Evolutionary conservation across 1,140 invertebrate species (phyloP).

Genomic region (Trachelipus rathkii): DNA sequence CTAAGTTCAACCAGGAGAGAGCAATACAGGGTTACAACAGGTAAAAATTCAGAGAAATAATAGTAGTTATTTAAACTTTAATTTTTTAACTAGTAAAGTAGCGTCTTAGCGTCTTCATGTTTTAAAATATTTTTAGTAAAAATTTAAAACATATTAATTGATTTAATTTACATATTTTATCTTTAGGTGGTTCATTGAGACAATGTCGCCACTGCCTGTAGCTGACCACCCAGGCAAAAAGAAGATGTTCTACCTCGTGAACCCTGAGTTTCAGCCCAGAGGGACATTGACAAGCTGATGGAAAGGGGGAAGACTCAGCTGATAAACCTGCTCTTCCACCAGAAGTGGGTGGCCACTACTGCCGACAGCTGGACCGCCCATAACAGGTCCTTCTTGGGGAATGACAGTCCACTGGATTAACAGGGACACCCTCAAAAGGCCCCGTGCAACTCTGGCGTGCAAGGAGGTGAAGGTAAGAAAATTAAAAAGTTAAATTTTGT

Average conservation of each 20-base stretch:
- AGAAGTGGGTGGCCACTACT: conserved; percentile 11
- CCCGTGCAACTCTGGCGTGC: not conserved
- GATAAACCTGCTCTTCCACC: conserved; percentile 7
- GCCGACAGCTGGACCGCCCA: not conserved
- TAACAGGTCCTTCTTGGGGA: not conserved
- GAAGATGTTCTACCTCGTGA: not conserved
- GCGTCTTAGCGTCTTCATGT: no score
- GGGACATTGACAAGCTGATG: conserved; percentile 1
- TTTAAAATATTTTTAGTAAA: no score
- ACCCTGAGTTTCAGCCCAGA: not conserved
- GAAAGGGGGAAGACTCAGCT: conserved; percentile 1
- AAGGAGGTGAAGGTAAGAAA: not conserved
- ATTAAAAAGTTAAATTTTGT: not conserved
- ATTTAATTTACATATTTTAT: not conserved
- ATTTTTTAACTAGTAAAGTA: no score
- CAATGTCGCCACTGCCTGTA: not conserved
- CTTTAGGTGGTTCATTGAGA: conserved; percentile 18
- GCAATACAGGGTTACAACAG: no score
- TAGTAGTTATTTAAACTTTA: no score
- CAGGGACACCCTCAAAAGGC: conserved; percentile 16
- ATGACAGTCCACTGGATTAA: conserved; percentile 12
- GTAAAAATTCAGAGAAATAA: no score
- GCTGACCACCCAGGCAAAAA: not conserved
- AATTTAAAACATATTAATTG: not conserved
- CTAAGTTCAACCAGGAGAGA: no score